Base-by-base conservation (phyloP, 2,113 vertebrate genomes). In the Hippocampus abdominalis region DNA sequence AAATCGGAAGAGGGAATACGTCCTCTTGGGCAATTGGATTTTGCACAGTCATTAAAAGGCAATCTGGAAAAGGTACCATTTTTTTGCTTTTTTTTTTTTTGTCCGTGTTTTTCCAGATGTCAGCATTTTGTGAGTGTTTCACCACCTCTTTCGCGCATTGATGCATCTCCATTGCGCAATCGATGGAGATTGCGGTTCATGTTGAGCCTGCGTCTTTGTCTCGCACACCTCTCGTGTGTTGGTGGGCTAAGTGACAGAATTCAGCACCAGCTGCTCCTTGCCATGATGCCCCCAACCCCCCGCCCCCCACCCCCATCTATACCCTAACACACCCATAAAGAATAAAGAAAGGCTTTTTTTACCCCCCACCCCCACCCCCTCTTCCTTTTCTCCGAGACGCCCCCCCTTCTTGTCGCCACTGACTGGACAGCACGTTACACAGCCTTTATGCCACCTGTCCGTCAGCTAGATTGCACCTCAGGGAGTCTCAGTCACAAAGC, bases 381-480 rank as follows among this genome's bases (percentile, higher is more conserved):
- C 67, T 29, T 66, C 75, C 77, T 53, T 77, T 60, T 60, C 51
- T 7, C 51, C 21, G 25, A 18, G 57, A 32, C 71, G 75, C 72
- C 78, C 70, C 70, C 81, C 77, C 76, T 76, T 29, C 81, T 84
- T 84, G 87, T 88, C 83, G 76, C 80, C 18, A 70, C 81, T 85
- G 86, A 90, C 87, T 84, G 86, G 88, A 87, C 85, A 86, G 89
- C 90, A 89, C 54, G 84, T 64, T 46, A 46, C 83, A 84, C 83
- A 62, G 84, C 88, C 86, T 91, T 91, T 89, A 87, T 88, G 82
- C 85, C 86, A 84, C 88, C 87, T 91, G 91, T 91, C 91, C 68
- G 83, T 92, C 90, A 93, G 84, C 75, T 70, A 73, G 74, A 75
- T 84, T 77, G 88, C 83, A 86, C 87, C 89, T 89, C 81, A 70